Base-by-base conservation (phyloP, 2,797 vertebrate species). In the Ctenopoma kingsleyae region DNA sequence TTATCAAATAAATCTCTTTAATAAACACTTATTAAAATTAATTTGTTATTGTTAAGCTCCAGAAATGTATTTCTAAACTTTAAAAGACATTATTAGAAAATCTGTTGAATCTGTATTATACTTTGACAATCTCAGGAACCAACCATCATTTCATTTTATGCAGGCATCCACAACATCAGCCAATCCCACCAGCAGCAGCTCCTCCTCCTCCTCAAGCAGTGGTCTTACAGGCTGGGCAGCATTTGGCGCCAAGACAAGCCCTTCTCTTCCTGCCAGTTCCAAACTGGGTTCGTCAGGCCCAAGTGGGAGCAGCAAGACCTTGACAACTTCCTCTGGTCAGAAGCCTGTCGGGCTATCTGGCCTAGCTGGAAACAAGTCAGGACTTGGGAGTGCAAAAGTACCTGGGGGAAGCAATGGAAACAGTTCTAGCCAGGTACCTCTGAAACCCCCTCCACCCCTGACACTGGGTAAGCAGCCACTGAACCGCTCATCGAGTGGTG, bases 171-270 rank as follows among this genome's bases (percentile, higher is more conserved):
- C 96, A 10, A 91, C 94, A 65, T 96, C 96, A 5, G 95, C 94
- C 75, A 97, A 92, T 81, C 95, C 97, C 9, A 92, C 96, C 82
- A 89, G 81, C 86, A 88, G 93, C 74, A 91, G 79, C 40, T 88
- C 94, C 66, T 8, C 30, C 66, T 8, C 30, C 46, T 95, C 97
- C 30, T 93, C 95, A 43, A 88, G 94, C 32, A 97, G 96, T 63
- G 97, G 96, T 64, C 96, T 99, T 36, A 97, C 96, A 8, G 98
- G 97, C 57, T 99, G 98, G 98, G 97, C 98, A 52, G 98, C 97
- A 6, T 98, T 99, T 79, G 96, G 93, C 40, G 97, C 97, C 82
- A 99, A 99, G 92, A 97, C 96, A 2, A 94, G 90, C 50, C 92
- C 96, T 50, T 90, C 96, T 23, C 92, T 93, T 49, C 93, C 96